Evolutionary conservation across 2,888 invertebrate species (phyloP).

Genomic region (Electrophaes corylata): DNA sequence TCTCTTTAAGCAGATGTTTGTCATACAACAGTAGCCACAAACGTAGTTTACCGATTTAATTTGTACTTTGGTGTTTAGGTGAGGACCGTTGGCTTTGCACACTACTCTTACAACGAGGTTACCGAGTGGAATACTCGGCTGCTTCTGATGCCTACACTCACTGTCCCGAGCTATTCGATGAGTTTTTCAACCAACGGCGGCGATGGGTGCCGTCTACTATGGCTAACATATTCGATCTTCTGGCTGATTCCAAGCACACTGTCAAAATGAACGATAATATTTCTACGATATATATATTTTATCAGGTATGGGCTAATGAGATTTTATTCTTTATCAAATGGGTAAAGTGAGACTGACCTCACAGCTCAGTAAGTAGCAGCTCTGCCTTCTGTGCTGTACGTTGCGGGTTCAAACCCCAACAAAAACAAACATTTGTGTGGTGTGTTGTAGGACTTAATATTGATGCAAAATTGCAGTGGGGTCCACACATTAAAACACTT

Average conservation of each 20-base stretch:
- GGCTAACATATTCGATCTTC: slow-evolving; percentile 96
- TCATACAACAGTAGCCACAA: no score
- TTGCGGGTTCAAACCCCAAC: no score
- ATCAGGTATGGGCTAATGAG: slow-evolving; percentile 84
- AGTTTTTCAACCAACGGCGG: slow-evolving; percentile 97
- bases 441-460: no score
- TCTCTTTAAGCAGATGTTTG: no score
- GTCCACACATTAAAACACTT: no score
- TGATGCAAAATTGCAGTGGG: no score
- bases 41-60: no score
- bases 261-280: slow-evolving; percentile 95
- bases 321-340: no score
- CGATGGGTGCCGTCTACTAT: slow-evolving; percentile 98
- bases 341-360: no score
- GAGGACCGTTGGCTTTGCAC: slow-evolving; percentile 99
- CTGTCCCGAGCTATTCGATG: slow-evolving; percentile 95
- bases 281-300: slow-evolving; percentile 90
- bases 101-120: slow-evolving; percentile 94
- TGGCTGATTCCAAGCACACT: slow-evolving; percentile 90
- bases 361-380: no score
- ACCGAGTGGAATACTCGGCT: slow-evolving; percentile 96
- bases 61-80: slow-evolving; percentile 74
- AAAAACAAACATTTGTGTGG: no score
- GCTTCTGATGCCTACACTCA: slow-evolving; percentile 98
- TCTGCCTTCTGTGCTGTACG: no score